Evolutionary conservation across 2,113 vertebrate species (phyloP).

Genomic region (Syngnathus floridae): DNA sequence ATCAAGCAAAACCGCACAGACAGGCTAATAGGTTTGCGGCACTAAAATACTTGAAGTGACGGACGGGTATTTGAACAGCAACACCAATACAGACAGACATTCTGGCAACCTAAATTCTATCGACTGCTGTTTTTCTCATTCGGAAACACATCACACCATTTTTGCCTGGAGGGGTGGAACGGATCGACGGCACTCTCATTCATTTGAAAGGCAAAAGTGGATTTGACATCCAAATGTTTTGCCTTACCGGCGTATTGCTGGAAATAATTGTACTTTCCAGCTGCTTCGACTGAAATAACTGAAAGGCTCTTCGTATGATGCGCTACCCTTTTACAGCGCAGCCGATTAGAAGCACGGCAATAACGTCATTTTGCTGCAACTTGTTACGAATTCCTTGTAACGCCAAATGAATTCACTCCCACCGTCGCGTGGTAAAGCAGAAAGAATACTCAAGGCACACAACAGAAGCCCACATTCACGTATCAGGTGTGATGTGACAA

Average conservation of each 20-base stretch:
- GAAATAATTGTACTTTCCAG: not conserved
- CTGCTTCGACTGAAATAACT: too few relatives aligned
- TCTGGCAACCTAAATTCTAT: too few relatives aligned
- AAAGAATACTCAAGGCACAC: not conserved
- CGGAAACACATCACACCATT: too few relatives aligned
- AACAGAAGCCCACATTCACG: not conserved
- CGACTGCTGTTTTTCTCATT: too few relatives aligned
- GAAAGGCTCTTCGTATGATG: too few relatives aligned
- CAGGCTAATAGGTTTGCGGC: too few relatives aligned
- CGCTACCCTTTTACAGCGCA: too few relatives aligned
- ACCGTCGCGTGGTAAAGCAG: not conserved
- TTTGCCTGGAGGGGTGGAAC: not conserved
- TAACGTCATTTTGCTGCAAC: not conserved
- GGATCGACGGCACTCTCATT: not conserved
- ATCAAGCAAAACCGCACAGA: too few relatives aligned
- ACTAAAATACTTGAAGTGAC: too few relatives aligned
- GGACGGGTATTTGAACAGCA: not conserved
- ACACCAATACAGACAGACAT: too few relatives aligned
- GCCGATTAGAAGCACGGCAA: not conserved
- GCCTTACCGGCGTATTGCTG: too few relatives aligned
- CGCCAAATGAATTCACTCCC: not conserved
- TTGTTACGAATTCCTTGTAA: not conserved
- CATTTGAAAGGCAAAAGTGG: not conserved
- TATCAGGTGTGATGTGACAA: slow-evolving; percentile 12
- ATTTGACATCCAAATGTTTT: not conserved